phyloP scores from a whole-genome alignment of 2,113 vertebrate species.

The Takifugu flavidus region DNA sequence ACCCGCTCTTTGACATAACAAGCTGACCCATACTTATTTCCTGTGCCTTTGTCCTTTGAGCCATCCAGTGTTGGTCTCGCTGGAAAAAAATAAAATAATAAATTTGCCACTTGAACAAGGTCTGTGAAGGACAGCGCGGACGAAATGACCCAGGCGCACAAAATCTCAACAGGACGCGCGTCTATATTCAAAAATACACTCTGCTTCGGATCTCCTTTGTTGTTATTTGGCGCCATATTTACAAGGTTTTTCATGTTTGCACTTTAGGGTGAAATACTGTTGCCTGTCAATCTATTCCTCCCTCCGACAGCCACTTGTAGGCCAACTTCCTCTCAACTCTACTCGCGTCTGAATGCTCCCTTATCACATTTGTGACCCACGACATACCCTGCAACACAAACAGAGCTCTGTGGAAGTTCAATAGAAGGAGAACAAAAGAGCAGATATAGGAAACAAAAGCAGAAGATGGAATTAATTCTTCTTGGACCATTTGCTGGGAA shows the following conservation, averaged over 20 bases:
- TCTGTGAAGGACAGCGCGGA: conserved; percentile 56
- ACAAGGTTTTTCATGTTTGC: conserved; percentile 13
- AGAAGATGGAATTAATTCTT: conserved; percentile 17
- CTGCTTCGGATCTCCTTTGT: not conserved
- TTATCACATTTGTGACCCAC: conserved; percentile 29
- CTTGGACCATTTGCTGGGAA: not conserved
- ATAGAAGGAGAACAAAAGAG: not conserved
- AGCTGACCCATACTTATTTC: conserved; percentile 59
- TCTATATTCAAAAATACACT: not conserved
- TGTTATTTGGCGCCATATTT: not conserved
- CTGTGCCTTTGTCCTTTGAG: conserved; percentile 53
- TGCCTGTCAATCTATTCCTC: conserved; percentile 24
- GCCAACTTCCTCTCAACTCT: conserved; percentile 46
- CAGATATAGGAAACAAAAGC: not conserved
- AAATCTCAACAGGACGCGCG: conserved; percentile 1
- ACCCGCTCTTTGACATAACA: conserved; percentile 68
- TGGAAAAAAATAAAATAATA: conserved; percentile 45
- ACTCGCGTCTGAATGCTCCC: conserved; percentile 21
- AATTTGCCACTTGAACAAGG: conserved; percentile 48
- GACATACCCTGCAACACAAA: conserved; percentile 5
- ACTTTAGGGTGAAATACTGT: not conserved
- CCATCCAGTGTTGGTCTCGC: conserved; percentile 33
- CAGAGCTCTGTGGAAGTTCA: conserved; percentile 6
- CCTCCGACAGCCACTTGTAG: conserved; percentile 19
- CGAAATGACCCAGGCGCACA: conserved; percentile 11